Percentiles rank a stretch among this genome's conserved stretches.
These are phyloP conservation scores for Caenorhabditis imperialis DNA, from an alignment of 2,888 invertebrate genomes.

Conservation along the genomic window DNA sequence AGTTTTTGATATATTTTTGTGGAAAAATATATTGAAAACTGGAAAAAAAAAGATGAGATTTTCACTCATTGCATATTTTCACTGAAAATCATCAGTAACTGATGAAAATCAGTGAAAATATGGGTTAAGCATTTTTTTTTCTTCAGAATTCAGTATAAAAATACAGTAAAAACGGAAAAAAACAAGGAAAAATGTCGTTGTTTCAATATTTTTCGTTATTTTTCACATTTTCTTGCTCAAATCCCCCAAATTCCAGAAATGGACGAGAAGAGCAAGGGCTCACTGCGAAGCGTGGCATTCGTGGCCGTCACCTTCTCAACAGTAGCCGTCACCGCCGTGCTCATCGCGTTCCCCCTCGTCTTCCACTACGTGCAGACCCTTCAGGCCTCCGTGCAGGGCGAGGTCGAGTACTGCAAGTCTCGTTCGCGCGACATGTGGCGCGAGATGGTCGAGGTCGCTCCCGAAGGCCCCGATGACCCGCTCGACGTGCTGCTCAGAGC, in stretches of 20 bases:
- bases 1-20: too few species aligned
- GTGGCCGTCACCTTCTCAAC: constrained; percentile 71
- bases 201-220: neutral
- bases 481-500: constrained; percentile 70
- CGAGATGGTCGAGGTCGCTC: constrained; percentile 76
- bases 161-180: too few species aligned
- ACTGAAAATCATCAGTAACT: too few species aligned
- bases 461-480: constrained; percentile 67
- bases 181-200: too few species aligned
- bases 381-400: constrained; percentile 78
- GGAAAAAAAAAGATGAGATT: too few species aligned
- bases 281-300: constrained; percentile 67
- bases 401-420: constrained; percentile 77
- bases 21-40: too few species aligned
- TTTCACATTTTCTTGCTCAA: neutral
- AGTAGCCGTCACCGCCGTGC: constrained; percentile 77
- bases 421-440: constrained; percentile 77
- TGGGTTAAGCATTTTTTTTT: too few species aligned
- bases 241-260: constrained; percentile 25
- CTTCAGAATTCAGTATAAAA: too few species aligned
- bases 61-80: too few species aligned
- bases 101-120: too few species aligned
- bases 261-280: constrained; percentile 58
- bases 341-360: constrained; percentile 77
- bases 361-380: constrained; percentile 78